Base-by-base conservation (phyloP, 1,140 invertebrate genomes). In the Vanessa tameamea region DNA sequence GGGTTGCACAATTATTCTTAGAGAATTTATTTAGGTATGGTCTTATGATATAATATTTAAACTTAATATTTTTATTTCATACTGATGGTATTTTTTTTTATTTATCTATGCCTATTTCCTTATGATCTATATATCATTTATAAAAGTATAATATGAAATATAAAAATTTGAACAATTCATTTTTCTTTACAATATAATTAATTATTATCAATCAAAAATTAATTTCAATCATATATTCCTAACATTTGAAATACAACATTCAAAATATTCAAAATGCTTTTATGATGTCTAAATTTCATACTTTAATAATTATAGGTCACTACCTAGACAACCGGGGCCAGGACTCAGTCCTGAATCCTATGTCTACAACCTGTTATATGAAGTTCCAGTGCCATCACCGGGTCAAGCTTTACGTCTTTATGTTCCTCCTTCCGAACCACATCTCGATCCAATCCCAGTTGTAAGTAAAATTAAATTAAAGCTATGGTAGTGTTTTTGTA, bases 341-440 rank as follows among this genome's bases (percentile, higher is more conserved):
- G 95, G 95, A 51, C 93, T 97, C 23, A 97, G 96, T 83, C 93
- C 99, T 50, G 99, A 99, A 92, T 97, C 97, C 48, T 98, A 98
- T 92, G 96, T 99, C 0, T 99, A 98, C 92, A 99, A 99, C 93
- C 93, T 99, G 67, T 93, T 99, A 8, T 98, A 98, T 93, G 98
- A 99, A 93, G 96, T 99, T 48, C 97, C 97, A 81, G 93, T 99
- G 73, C 98, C 98, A 51, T 93, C 96, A 65, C 95, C 96, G 15
- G 98, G 98, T 15, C 96, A 97, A 85, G 97, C 97, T 69, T 93
- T 99, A 69, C 95, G 96, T 70, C 96, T 99, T 82, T 96, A 96
- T 84, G 94, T 97, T 85, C 95, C 96, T 67, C 95, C 96, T 78
- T 89, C 95, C 15, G 95, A 96, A 87, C 96, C 96, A 61, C 95